A percentile compares a stretch with the other conserved stretches of the same genome.
These are phyloP conservation scores for Mantis religiosa DNA, from an alignment of 2,888 invertebrate species.

Conservation along the genomic window DNA sequence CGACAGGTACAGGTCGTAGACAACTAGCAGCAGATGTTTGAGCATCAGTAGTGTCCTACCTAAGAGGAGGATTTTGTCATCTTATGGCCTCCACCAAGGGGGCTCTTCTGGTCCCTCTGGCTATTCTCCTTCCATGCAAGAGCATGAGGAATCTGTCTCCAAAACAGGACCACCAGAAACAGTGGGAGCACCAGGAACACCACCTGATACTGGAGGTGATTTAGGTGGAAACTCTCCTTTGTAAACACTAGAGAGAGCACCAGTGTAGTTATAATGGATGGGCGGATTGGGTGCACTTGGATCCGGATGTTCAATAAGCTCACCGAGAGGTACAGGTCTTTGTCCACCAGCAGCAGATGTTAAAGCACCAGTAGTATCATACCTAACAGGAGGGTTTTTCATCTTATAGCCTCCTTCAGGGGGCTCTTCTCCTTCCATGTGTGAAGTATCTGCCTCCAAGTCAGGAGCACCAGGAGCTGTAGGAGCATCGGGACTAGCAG, in stretches of 20 bases:
- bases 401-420: background rate
- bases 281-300: background rate
- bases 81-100: background rate
- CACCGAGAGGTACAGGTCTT: background rate
- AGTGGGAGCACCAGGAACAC: no score
- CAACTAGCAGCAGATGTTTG: background rate
- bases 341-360: background rate
- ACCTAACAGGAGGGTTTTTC: background rate
- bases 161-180: no score
- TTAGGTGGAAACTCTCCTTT: no score
- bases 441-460: no score
- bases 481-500: no score
- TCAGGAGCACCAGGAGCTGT: no score
- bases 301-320: background rate
- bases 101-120: background rate
- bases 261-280: background rate
- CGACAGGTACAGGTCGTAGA: background rate
- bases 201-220: no score
- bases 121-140: no score
- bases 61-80: background rate
- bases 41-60: conserved; percentile 11
- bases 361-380: conserved; percentile 13
- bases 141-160: no score
- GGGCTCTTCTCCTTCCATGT: background rate
- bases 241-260: conserved; percentile 2